Conservation (phyloP, 2,797 vertebrate genomes). For the Semaprochilodus insignis region DNA sequence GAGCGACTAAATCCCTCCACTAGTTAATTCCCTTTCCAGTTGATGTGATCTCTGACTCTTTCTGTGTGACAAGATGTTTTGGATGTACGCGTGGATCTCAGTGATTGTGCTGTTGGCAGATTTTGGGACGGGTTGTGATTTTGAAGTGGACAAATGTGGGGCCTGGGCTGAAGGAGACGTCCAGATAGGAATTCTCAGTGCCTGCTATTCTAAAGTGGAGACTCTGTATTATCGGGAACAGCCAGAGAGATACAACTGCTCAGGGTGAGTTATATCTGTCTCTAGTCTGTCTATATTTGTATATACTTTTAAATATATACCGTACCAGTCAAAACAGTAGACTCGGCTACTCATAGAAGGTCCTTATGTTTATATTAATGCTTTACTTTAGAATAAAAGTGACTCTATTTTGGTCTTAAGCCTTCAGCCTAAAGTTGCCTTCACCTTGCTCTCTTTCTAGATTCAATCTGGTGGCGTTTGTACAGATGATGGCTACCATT, state of each 20-base stretch:
- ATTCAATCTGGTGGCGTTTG: conserved; percentile 58
- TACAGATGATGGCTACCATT: conserved; percentile 57
- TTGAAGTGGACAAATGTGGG: conserved; percentile 40
- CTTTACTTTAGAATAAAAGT: no score
- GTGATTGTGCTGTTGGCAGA: conserved; percentile 14
- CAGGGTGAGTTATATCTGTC: conserved; percentile 53
- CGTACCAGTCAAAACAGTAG: no score
- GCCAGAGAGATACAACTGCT: conserved; percentile 61
- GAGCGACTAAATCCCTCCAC: background rate
- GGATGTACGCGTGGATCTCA: background rate
- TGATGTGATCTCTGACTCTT: conserved; percentile 7
- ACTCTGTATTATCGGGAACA: conserved; percentile 34
- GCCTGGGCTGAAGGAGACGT: conserved; percentile 60
- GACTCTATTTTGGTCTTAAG: no score
- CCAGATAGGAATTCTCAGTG: conserved; percentile 59
- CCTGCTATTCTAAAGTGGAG: conserved; percentile 56
- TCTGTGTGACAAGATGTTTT: conserved; percentile 40
- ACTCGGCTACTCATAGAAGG: no score
- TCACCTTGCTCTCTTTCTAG: conserved; percentile 34
- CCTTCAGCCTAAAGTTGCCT: background rate
- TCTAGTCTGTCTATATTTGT: no score
- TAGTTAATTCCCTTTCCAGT: conserved; percentile 1
- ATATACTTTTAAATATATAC: no score
- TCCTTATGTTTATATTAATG: no score
- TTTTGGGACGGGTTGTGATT: conserved; percentile 42